Conservation (phyloP, 2,888 invertebrate species). For the Malachius bipustulatus region DNA sequence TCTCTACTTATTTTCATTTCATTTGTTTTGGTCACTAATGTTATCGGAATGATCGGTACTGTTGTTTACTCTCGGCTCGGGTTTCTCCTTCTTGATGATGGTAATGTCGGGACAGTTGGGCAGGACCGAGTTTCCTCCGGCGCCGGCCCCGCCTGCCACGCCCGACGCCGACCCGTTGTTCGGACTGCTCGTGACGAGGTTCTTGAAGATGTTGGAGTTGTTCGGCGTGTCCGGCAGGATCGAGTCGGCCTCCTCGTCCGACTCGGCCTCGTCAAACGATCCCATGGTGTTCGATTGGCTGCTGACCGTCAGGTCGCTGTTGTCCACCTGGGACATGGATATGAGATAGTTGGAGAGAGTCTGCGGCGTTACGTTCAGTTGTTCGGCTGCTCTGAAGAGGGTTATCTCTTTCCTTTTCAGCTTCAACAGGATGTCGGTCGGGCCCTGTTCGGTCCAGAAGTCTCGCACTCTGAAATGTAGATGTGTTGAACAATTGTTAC, state of each 20-base stretch:
- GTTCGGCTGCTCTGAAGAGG: constrained; percentile 59
- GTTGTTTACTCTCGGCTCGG: constrained; percentile 38
- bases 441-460: constrained; percentile 68
- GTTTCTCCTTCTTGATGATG: constrained; percentile 46
- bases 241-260: constrained; percentile 38
- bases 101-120: constrained; percentile 49
- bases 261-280: constrained; percentile 35
- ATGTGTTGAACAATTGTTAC: too few species aligned
- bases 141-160: too few species aligned
- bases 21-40: constrained; percentile 30
- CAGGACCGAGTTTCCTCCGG: constrained; percentile 36
- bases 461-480: constrained; percentile 46
- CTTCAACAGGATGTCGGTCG: constrained; percentile 58
- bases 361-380: constrained; percentile 62
- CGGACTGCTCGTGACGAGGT: constrained; percentile 16
- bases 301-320: constrained; percentile 31
- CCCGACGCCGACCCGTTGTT: constrained; percentile 29
- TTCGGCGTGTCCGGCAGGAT: constrained; percentile 37
- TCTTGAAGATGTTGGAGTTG: constrained; percentile 33
- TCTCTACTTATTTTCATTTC: constrained; percentile 14
- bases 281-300: constrained; percentile 36
- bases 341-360: constrained; percentile 60
- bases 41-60: constrained; percentile 38
- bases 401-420: constrained; percentile 61
- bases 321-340: constrained; percentile 43